These are phyloP conservation scores for Otolemur garnettii DNA, from an alignment of 2,113 vertebrate species.

Conservation along the genomic window DNA sequence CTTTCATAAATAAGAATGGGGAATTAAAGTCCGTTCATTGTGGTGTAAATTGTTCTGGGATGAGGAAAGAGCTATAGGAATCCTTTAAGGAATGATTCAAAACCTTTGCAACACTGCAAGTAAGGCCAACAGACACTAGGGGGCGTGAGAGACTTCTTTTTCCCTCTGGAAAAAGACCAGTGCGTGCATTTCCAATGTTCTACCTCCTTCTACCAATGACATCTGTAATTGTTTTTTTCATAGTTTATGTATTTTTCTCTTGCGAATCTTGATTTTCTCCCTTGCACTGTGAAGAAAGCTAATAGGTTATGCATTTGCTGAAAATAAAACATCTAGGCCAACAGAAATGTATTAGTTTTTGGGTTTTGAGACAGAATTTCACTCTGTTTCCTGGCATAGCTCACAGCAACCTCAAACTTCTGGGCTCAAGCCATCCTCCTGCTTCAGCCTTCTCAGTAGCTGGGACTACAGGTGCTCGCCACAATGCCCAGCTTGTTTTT, in stretches of 20 bases:
- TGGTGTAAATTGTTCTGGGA: background rate
- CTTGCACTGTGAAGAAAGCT: background rate
- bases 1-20: background rate
- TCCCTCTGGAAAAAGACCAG: fast-evolving
- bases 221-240: background rate
- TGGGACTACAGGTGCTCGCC: too few relatives aligned
- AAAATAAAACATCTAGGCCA: background rate
- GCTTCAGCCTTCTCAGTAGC: too few relatives aligned
- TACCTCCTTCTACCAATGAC: background rate
- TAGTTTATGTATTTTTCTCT: background rate
- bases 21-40: background rate
- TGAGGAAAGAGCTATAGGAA: background rate
- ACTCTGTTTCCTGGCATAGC: too few relatives aligned
- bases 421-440: too few relatives aligned
- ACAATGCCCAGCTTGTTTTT: too few relatives aligned
- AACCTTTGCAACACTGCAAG: background rate
- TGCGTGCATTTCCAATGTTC: fast-evolving
- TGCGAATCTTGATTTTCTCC: background rate
- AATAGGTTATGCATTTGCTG: background rate
- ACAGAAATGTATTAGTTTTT: background rate
- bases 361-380: too few relatives aligned
- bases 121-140: background rate
- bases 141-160: background rate
- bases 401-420: too few relatives aligned
- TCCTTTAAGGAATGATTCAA: background rate